phyloP scores from a whole-genome alignment of 1,140 invertebrate genomes.

The Onthophagus taurus region DNA sequence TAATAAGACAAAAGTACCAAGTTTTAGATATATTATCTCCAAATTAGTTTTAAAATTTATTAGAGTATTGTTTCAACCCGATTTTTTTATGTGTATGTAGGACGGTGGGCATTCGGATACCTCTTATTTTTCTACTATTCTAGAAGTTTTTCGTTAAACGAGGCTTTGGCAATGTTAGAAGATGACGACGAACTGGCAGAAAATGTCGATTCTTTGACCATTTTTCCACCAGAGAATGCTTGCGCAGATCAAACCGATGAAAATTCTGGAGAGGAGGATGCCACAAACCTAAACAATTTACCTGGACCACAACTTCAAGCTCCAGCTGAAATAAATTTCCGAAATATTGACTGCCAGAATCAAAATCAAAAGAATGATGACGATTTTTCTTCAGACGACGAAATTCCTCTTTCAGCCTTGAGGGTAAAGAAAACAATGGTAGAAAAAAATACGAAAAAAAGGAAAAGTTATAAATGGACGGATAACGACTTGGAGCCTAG shows the following conservation, averaged over 20 bases:
- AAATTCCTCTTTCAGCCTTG: neutral
- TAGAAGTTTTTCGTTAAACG: conserved; percentile 5
- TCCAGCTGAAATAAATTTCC: conserved; percentile 2
- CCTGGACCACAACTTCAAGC: conserved; percentile 9
- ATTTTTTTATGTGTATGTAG: too few species aligned
- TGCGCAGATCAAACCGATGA: conserved; percentile 10
- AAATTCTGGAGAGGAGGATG: conserved; percentile 12
- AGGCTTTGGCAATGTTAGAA: conserved; percentile 9
- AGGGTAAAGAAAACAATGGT: too few species aligned
- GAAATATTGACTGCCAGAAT: too few species aligned
- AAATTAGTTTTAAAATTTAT: too few species aligned
- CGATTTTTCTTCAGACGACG: conserved; percentile 1
- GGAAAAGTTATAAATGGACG: too few species aligned
- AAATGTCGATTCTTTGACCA: neutral
- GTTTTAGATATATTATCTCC: too few species aligned
- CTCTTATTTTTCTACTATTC: neutral
- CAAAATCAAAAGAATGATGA: neutral
- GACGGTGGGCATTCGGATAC: neutral
- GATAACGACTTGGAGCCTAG: too few species aligned
- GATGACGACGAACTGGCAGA: neutral
- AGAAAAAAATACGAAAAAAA: too few species aligned
- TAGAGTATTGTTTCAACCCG: too few species aligned
- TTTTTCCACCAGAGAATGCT: conserved; percentile 9
- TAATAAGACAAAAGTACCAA: too few species aligned
- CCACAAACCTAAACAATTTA: conserved; percentile 11